These are phyloP conservation scores for Nymphalis urticae DNA, from an alignment of 2,888 invertebrate species.

Conservation along the genomic window DNA sequence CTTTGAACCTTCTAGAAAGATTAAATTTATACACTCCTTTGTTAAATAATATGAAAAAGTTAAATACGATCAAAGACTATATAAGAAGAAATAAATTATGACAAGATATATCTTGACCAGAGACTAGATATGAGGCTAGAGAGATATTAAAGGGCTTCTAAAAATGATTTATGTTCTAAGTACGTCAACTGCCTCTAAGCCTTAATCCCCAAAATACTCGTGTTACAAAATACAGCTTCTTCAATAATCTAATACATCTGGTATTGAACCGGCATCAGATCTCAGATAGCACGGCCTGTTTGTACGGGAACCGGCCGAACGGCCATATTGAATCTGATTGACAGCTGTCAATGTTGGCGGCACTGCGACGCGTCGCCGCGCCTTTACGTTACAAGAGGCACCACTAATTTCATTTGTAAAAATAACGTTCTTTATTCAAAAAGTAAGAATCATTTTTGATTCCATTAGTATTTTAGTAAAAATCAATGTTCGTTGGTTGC, in stretches of 20 bases:
- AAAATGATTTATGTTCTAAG: conserved; percentile 23
- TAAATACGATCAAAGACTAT: not conserved
- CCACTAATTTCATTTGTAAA: conserved; percentile 59
- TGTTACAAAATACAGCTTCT: conserved; percentile 46
- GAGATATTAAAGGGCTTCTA: conserved; percentile 18
- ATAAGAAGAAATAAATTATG: too few species aligned
- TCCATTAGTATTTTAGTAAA: conserved; percentile 6
- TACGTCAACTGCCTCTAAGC: conserved; percentile 19
- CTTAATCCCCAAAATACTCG: conserved; percentile 39
- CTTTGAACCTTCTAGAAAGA: too few species aligned
- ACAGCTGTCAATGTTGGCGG: conserved; percentile 81
- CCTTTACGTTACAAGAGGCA: conserved; percentile 59
- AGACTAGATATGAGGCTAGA: not conserved
- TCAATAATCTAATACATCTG: conserved; percentile 56
- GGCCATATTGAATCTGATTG: conserved; percentile 80
- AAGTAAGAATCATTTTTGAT: conserved; percentile 1
- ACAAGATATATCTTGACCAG: not conserved
- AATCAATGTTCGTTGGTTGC: not conserved
- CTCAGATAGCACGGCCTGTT: conserved; percentile 52
- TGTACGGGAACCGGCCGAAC: conserved; percentile 68
- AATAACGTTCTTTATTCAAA: conserved; percentile 28
- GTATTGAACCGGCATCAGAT: conserved; percentile 53
- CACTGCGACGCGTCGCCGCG: conserved; percentile 77
- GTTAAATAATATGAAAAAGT: too few species aligned
- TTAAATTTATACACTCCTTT: too few species aligned